These are phyloP conservation scores for Eulemur mongoz DNA, from an alignment of 2,797 vertebrate species.

Conservation along the genomic window DNA sequence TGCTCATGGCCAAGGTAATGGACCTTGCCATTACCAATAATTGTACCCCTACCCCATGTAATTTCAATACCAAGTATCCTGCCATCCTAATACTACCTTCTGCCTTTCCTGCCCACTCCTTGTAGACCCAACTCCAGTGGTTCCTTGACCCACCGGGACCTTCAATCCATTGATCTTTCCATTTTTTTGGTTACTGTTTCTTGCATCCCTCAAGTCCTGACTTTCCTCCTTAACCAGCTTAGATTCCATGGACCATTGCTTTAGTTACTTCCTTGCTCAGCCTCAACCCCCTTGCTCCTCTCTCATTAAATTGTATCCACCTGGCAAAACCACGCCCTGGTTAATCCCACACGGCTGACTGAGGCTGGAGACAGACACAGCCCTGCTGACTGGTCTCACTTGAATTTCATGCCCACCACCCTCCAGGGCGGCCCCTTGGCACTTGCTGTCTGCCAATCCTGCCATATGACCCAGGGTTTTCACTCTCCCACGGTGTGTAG, in stretches of 20 bases:
- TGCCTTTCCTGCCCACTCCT: neutral
- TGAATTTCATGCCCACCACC: neutral
- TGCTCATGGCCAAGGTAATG: neutral
- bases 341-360: conserved; percentile 34
- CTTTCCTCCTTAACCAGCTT: neutral
- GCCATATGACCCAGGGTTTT: neutral
- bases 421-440: neutral
- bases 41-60: neutral
- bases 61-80: neutral
- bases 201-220: neutral
- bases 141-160: neutral
- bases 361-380: neutral
- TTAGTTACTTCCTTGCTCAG: conserved; percentile 7
- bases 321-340: conserved; percentile 52
- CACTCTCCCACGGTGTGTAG: accelerated
- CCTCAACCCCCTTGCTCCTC: neutral
- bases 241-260: neutral
- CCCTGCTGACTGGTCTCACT: conserved; percentile 3
- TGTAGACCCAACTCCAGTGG: neutral
- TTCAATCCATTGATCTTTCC: neutral
- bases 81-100: neutral
- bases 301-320: conserved; percentile 23
- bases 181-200: neutral
- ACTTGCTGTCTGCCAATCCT: neutral
- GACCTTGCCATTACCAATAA: conserved; percentile 36